Percentiles rank a stretch among this genome's conserved stretches.
Evolutionary conservation across 2,888 invertebrate genomes (phyloP).

Genomic region (Cistogaster globosa): DNA sequence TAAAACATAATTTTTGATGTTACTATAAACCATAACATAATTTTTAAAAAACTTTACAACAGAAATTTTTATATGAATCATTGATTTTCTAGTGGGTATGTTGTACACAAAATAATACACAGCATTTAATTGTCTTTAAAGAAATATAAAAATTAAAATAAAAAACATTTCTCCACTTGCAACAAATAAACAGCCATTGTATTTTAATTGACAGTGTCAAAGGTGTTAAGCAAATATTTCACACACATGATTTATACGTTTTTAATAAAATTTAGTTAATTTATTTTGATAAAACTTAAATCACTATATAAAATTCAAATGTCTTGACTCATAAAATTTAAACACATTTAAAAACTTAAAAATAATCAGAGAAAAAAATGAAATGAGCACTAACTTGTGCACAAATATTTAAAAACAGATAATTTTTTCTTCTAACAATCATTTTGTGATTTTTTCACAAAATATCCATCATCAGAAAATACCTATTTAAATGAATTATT

Average conservation of each 20-base stretch:
- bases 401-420: no score
- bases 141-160: not conserved
- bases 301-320: no score
- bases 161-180: conserved; percentile 14
- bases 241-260: conserved; percentile 20
- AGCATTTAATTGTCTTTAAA: not conserved
- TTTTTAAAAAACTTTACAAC: not conserved
- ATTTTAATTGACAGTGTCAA: conserved; percentile 60
- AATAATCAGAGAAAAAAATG: no score
- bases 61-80: not conserved
- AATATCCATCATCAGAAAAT: no score
- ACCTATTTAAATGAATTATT: no score
- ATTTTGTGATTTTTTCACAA: no score
- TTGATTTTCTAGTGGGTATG: not conserved
- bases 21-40: no score
- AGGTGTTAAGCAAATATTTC: conserved; percentile 51
- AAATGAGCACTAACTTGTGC: no score
- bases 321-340: not conserved
- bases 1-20: no score
- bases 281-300: conserved; percentile 19
- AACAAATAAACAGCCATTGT: conserved; percentile 26
- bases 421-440: no score
- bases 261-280: conserved; percentile 37
- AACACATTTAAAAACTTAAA: not conserved
- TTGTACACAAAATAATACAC: not conserved